phyloP scores from a whole-genome alignment of 2,113 vertebrate species.

The Malaclemys terrapin region DNA sequence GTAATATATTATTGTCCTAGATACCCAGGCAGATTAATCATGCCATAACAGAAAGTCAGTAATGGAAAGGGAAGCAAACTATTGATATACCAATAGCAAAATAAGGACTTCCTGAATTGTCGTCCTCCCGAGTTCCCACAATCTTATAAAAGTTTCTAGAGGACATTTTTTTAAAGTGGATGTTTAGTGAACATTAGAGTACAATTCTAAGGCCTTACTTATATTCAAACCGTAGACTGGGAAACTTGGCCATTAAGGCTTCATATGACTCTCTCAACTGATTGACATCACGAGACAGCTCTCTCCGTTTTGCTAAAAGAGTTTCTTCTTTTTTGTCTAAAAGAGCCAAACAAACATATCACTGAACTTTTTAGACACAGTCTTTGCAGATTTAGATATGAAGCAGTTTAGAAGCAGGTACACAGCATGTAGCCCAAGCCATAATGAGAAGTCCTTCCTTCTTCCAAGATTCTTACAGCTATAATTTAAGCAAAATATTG shows the following conservation, averaged over 20 bases:
- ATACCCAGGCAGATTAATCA: background rate
- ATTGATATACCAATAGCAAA: background rate
- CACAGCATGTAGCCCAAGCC: background rate
- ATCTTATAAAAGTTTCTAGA: background rate
- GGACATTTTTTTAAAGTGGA: background rate
- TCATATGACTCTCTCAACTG: conserved; percentile 85
- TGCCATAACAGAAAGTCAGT: background rate
- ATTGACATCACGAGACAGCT: conserved; percentile 79
- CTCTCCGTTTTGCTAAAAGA: conserved; percentile 83
- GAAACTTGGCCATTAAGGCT: conserved; percentile 87
- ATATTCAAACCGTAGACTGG: conserved; percentile 92
- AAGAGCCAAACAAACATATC: background rate
- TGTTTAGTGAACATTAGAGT: background rate
- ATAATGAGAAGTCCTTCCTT: background rate
- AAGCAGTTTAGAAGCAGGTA: background rate
- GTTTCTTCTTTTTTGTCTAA: conserved; percentile 87
- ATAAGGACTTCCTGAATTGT: background rate
- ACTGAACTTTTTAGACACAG: background rate
- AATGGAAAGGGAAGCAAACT: background rate
- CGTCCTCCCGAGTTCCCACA: background rate
- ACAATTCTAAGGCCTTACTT: conserved; percentile 77
- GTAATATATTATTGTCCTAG: background rate
- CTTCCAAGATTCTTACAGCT: background rate
- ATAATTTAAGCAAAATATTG: background rate
- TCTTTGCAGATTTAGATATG: background rate